Base-by-base conservation (phyloP, 2,113 vertebrate species). In the Perccottus glenii region DNA sequence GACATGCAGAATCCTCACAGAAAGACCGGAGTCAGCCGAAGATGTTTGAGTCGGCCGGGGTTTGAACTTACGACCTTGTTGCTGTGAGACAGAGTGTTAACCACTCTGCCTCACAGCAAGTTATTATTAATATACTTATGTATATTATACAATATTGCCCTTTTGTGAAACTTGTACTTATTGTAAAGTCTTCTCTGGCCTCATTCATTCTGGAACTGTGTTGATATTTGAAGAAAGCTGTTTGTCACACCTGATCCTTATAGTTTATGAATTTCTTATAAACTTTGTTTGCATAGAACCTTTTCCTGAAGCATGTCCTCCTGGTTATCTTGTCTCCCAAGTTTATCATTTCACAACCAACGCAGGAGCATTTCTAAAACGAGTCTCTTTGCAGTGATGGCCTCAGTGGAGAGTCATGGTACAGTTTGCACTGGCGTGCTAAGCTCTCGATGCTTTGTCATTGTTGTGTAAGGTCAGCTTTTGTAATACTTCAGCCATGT, bases 401-500 rank as follows among this genome's bases (percentile, higher is more conserved):
- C 33, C 52, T 60, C 60, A 5, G 19, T 77, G 66, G 35, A 7
- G 15, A 44, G 59, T 77, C 47, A n/a, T 11, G 58, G 35, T 67
- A 46, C 60, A 57, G 81, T 80, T 53, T 75, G 57, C 61, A 19
- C 53, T 70, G 53, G 5, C 32, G 60, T 70, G 80, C 70, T 50
- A 52, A 40, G 58, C 75, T 60, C 67, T 51, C 44, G 11, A 56
- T 70, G 69, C 64, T 77, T 64, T 70, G 69, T n/a, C 72, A 66
- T 83, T 83, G 78, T 81, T 46, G 70, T 33, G 57, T 57, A 80
- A 80, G 83, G 77, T 76, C 60, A 1, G 38, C 56, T 49, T 81
- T 86, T 85, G 80, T 87, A 60, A 58, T n/a, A 50, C 81, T 83
- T 79, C 83, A 80, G 73, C 77, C 82, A 78, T 65, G 75, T 75